A percentile compares a stretch with the other conserved stretches of the same genome.
phyloP scores from a whole-genome alignment of 2,888 invertebrate genomes.

The Calliphora vomitoria region DNA sequence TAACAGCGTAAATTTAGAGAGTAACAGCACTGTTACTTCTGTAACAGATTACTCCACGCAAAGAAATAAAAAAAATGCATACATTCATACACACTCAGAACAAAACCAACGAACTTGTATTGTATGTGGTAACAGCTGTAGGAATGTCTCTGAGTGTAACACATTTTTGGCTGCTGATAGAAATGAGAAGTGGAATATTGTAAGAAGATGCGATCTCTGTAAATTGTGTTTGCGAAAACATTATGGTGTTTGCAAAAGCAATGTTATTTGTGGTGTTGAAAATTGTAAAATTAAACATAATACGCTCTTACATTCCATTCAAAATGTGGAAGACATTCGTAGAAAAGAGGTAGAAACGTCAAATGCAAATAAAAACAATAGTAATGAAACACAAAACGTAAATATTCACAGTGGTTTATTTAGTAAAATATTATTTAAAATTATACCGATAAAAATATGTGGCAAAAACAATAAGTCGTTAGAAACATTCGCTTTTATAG shows the following conservation, averaged over 20 bases:
- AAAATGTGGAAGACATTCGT: neutral
- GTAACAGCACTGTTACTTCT: neutral
- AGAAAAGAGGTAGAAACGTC: neutral
- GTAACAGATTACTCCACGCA: neutral
- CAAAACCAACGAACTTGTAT: conserved; percentile 7
- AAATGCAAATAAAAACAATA: conserved; percentile 22
- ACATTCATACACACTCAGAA: conserved; percentile 6
- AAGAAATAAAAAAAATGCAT: conserved; percentile 12
- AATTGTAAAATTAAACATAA: conserved; percentile 60
- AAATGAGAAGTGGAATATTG: conserved; percentile 40
- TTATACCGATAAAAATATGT: conserved; percentile 39
- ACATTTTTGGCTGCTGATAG: conserved; percentile 45
- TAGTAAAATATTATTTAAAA: conserved; percentile 53
- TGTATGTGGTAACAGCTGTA: conserved; percentile 18
- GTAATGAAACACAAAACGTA: neutral
- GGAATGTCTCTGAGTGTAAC: conserved; percentile 23
- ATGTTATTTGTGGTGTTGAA: conserved; percentile 15
- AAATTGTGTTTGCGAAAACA: conserved; percentile 32
- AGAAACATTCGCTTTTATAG: conserved; percentile 72
- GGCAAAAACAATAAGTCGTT: conserved; percentile 16
- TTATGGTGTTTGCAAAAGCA: conserved; percentile 35
- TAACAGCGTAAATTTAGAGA: conserved; percentile 8
- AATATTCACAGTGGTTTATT: conserved; percentile 28
- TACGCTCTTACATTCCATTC: conserved; percentile 22
- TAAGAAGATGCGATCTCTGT: conserved; percentile 38